Conservation (phyloP, 2,113 vertebrate genomes). For the Eptesicus fuscus region DNA sequence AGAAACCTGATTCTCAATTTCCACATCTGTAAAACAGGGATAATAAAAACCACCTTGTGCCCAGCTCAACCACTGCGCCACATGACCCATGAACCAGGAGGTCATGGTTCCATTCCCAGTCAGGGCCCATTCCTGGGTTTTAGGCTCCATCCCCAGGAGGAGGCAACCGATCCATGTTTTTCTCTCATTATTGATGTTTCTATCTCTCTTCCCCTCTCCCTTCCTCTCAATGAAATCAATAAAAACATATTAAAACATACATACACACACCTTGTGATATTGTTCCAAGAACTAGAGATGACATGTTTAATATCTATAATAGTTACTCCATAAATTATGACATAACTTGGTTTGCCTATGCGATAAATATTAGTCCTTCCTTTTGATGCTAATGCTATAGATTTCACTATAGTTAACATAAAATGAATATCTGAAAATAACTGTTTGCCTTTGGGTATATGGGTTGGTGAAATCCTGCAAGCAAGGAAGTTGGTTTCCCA, state of each 20-base stretch:
- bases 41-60: constrained; percentile 22
- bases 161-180: too few relatives aligned
- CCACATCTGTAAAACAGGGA: constrained; percentile 12
- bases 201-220: too few relatives aligned
- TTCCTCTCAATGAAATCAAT: too few relatives aligned
- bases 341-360: not conserved
- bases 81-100: too few relatives aligned
- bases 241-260: too few relatives aligned
- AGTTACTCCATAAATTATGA: not conserved
- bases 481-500: not conserved
- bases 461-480: not conserved
- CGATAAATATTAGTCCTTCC: not conserved
- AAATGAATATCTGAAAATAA: constrained; percentile 34
- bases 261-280: not conserved
- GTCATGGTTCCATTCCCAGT: too few relatives aligned
- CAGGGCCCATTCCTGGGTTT: too few relatives aligned
- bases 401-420: constrained; percentile 9
- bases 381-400: constrained; percentile 6
- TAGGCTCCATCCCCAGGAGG: too few relatives aligned
- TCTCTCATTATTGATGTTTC: too few relatives aligned
- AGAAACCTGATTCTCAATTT: constrained; percentile 6
- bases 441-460: not conserved
- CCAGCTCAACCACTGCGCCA: too few relatives aligned
- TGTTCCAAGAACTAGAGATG: not conserved
- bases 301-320: not conserved